Percentiles rank a stretch among this genome's conserved stretches.
Conservation (phyloP, 2,797 vertebrate genomes). For the Xenops minutus region DNA sequence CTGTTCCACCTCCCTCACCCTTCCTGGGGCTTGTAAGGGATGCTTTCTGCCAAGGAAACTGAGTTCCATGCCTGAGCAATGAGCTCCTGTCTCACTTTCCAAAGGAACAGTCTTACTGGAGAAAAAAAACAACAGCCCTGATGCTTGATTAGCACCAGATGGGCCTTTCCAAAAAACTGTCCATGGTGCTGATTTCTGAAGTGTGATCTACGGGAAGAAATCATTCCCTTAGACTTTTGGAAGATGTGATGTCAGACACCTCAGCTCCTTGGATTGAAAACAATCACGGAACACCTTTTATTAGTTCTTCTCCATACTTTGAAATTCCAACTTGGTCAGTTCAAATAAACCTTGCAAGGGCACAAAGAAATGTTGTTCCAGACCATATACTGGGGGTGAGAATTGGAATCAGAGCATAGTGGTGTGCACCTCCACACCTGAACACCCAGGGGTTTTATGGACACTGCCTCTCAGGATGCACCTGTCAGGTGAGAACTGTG, state of each 20-base stretch:
- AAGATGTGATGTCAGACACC: neutral
- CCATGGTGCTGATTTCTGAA: neutral
- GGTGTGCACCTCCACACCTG: neutral
- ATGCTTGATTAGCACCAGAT: neutral
- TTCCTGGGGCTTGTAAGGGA: neutral
- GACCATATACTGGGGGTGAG: neutral
- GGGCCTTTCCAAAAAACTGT: neutral
- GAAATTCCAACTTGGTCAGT: neutral
- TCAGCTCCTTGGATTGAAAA: neutral
- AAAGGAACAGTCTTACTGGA: neutral
- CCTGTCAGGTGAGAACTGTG: neutral
- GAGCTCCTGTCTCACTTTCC: neutral
- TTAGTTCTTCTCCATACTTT: neutral
- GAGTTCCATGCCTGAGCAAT: neutral
- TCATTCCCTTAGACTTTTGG: neutral
- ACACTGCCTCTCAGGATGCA: neutral
- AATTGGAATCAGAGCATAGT: neutral
- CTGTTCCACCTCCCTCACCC: neutral
- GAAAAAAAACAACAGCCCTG: neutral
- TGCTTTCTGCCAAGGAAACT: neutral
- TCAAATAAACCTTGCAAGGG: neutral
- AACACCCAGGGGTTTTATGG: rapidly evolving
- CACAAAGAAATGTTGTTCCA: neutral
- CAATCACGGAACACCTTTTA: neutral
- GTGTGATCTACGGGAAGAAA: neutral